A percentile compares a stretch with the other conserved stretches of the same genome.
Evolutionary conservation across 2,888 invertebrate genomes (phyloP).

Genomic region (Drosophila diplacantha): DNA sequence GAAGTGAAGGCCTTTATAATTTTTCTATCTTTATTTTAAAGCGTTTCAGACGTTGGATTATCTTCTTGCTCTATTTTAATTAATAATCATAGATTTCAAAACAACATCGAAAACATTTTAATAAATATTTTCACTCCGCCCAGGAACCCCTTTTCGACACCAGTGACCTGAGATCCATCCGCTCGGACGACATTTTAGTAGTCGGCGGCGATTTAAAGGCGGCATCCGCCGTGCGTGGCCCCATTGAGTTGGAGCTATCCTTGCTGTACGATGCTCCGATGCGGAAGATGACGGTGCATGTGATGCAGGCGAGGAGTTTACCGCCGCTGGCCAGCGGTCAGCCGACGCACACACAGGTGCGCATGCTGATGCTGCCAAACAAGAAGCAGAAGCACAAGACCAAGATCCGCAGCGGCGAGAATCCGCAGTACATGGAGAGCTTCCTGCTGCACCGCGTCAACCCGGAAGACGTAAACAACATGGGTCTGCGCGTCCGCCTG

Average conservation of each 20-base stretch:
- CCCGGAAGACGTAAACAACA: conserved; percentile 95
- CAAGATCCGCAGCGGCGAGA: conserved; percentile 92
- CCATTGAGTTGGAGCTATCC: conserved; percentile 86
- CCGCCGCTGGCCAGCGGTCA: conserved; percentile 84
- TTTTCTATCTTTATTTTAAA: no score
- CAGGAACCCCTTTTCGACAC: conserved; percentile 78
- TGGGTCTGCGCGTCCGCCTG: conserved; percentile 92
- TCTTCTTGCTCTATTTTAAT: no score
- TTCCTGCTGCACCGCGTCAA: conserved; percentile 94
- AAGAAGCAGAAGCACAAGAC: conserved; percentile 97
- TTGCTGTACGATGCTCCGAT: conserved; percentile 93
- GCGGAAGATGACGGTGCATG: conserved; percentile 94
- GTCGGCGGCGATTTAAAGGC: conserved; percentile 78
- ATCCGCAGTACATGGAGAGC: conserved; percentile 94
- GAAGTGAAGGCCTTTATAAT: conserved; percentile 46
- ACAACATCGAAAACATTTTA: background rate
- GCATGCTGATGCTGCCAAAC: conserved; percentile 91
- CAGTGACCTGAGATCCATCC: conserved; percentile 77
- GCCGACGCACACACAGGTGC: conserved; percentile 86
- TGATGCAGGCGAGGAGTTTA: conserved; percentile 90
- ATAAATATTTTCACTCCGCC: background rate
- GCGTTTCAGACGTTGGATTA: no score
- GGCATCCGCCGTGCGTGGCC: conserved; percentile 81
- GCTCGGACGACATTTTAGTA: conserved; percentile 74
- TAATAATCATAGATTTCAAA: no score